Percentiles rank a stretch among this genome's conserved stretches.
These are phyloP conservation scores for Hippasteria phrygiana DNA, from an alignment of 53 echinoderm and acorn worm genomes.

Conservation along the genomic window DNA sequence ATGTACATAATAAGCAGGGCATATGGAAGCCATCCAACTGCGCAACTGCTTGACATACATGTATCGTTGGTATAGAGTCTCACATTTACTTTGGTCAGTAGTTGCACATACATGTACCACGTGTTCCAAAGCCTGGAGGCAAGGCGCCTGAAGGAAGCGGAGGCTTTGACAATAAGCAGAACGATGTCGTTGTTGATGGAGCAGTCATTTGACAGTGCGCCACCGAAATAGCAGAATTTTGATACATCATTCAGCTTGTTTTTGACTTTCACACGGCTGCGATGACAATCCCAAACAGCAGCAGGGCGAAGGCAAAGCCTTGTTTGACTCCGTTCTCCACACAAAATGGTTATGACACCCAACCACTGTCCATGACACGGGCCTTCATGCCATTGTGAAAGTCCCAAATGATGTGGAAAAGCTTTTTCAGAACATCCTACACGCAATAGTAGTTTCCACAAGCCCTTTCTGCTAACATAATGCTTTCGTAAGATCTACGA, in stretches of 20 bases:
- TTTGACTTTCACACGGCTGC: background rate
- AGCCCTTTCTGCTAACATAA: slow-evolving; percentile 5
- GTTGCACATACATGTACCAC: too few species aligned
- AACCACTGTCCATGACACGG: background rate
- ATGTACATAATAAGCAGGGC: too few species aligned
- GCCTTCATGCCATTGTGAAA: slow-evolving; percentile 37
- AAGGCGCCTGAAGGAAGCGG: too few species aligned
- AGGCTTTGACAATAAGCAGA: too few species aligned
- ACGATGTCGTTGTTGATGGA: background rate
- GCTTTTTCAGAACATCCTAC: slow-evolving; percentile 8
- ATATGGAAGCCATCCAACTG: background rate
- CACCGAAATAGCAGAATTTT: background rate
- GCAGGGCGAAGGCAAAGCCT: slow-evolving; percentile 31
- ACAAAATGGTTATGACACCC: background rate
- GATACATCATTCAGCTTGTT: background rate
- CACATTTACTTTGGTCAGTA: background rate
- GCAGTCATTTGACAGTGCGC: background rate
- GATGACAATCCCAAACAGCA: slow-evolving; percentile 1
- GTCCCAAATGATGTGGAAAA: background rate
- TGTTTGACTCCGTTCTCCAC: slow-evolving; percentile 26
- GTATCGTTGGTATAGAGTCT: background rate
- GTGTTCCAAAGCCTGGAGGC: too few species aligned
- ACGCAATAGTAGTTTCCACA: slow-evolving; percentile 19
- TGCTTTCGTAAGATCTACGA: slow-evolving; percentile 8
- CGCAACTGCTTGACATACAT: too few species aligned